Evolutionary conservation across 2,888 invertebrate genomes (phyloP), one percentile per base, ranked within the genome.

Genomic region (Lydus trimaculatus): DNA sequence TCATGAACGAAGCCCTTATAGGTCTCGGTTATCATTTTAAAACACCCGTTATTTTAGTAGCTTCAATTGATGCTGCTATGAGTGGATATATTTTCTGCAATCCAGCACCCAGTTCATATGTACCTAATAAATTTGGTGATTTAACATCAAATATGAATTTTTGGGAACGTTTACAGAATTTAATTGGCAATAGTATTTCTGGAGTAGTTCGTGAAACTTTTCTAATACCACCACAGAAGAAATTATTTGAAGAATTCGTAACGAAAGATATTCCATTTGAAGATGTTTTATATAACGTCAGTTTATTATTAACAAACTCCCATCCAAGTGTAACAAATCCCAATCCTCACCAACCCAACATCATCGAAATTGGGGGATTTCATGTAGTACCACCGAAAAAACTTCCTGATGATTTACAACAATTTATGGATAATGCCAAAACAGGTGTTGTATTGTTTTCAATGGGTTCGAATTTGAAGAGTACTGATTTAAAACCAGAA

Each of bases 401-500:
- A 64, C 59, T 80, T 36, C 75, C 80, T 0, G 36, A 69, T 86
- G 87, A 89, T 79, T 79, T 89, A 0, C 84, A 89, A 81, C 81
- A 83, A 31, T 82, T 86, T 63, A 76, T 90, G 64, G 88, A 90
- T 72, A 81, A 84, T 8, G 84, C 89, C 0, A 84, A 82, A 60
- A 71, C 88, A 56, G 90, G 90, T 0, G 88, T 87, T 0, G 83
- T 90, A 0, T 88, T 88, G 69, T 87, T 90, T 71, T 89, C 88
- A 72, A 87, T 91, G 77, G 91, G 90, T 3, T 88, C 90, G 0
- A 87, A 88, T 70, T 84, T 90, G 0, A 85, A 87, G 65, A 88
- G 88, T 70, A 83, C 86, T 15, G 86, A 90, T 72, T 48, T 58
- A 36, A 31, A 20, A 9, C 66, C 78, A 17, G 86, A 87, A 2